Base-by-base conservation (phyloP, 2,888 invertebrate species). In the Drosophila emarginata region DNA sequence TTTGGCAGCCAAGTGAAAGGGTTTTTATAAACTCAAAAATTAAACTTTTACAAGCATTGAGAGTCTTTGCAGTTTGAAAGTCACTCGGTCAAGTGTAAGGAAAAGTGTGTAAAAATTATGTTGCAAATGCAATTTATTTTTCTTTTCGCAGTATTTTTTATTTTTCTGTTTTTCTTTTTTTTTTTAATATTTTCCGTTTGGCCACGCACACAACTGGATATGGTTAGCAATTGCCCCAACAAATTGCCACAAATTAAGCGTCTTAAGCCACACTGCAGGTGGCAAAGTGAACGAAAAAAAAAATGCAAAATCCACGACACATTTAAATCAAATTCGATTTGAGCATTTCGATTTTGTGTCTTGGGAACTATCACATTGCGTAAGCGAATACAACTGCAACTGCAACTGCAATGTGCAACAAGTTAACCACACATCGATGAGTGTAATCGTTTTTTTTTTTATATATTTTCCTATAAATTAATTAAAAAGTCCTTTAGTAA, bases 211-310 rank as follows among this genome's bases (percentile, higher is more conserved):
- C 36, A 32, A 26, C 39, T 56, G 45, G 50, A 50, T 60, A 32
- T 64, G 67, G 61, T 32, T 51, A 51, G 52, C 45, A 60, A 66
- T 63, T 64, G 71, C 50, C 21, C 70, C 67, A 70, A 76, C 81
- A 83, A 81, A 81, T 81, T 84, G 87, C 67, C 71, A 68, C 78
- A 80, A 84, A 83, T 81, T 80, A 74, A 78, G 67, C 65, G 74
- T 68, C 61, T 56, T 32, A 32, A 32, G 32, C 32, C 32, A 32
- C 61, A 60, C 76, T 58, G 67, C 81, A 84, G 87, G 81, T 84
- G 81, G 87, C 67, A 57, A 54, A 61, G 56, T 61, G 54, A 56
- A 36, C 72, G 60, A 68, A 65, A 72, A 66, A 58, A 59, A 56
- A 37, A 54, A 63, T 21, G 51, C 50, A 53, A 37, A 50, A 58